Evolutionary conservation across 1,140 invertebrate species (phyloP).

Genomic region (Sarcophaga bullata): DNA sequence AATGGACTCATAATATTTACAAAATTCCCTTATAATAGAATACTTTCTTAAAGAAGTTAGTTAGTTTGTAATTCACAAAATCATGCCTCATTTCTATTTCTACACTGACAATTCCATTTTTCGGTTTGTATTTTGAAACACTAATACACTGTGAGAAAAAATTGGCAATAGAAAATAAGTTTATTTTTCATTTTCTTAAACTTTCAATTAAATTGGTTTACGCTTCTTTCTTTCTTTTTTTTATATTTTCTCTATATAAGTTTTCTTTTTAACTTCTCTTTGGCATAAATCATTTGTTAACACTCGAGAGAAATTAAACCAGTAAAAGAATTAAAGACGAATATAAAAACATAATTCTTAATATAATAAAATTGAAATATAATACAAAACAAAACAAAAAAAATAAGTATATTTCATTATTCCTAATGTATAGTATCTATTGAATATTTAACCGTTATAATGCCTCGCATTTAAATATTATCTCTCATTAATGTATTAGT

Average conservation of each 20-base stretch:
- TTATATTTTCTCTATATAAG: neutral
- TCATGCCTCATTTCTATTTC: neutral
- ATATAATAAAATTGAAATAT: neutral
- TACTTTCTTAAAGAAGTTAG: too few relatives aligned
- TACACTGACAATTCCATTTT: conserved; percentile 45
- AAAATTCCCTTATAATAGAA: too few relatives aligned
- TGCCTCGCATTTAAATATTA: too few relatives aligned
- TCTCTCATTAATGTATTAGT: too few relatives aligned
- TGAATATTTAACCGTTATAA: too few relatives aligned
- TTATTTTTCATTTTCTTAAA: conserved; percentile 37
- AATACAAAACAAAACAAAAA: neutral
- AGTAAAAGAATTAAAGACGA: neutral
- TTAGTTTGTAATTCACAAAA: neutral
- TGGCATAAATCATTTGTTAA: neutral
- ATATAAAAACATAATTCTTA: neutral
- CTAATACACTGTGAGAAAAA: conserved; percentile 64
- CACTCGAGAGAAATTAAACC: neutral
- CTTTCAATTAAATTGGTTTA: conserved; percentile 5
- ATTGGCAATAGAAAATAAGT: conserved; percentile 64
- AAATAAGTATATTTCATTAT: too few relatives aligned
- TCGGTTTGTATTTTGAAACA: conserved; percentile 47
- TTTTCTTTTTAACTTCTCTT: neutral
- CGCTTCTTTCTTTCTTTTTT: neutral
- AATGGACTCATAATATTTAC: too few relatives aligned
- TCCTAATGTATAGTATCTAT: too few relatives aligned